Percentiles rank a stretch among this genome's conserved stretches.
Evolutionary conservation across 2,888 invertebrate genomes (phyloP).

Genomic region (Agonopterix alstromeriana): DNA sequence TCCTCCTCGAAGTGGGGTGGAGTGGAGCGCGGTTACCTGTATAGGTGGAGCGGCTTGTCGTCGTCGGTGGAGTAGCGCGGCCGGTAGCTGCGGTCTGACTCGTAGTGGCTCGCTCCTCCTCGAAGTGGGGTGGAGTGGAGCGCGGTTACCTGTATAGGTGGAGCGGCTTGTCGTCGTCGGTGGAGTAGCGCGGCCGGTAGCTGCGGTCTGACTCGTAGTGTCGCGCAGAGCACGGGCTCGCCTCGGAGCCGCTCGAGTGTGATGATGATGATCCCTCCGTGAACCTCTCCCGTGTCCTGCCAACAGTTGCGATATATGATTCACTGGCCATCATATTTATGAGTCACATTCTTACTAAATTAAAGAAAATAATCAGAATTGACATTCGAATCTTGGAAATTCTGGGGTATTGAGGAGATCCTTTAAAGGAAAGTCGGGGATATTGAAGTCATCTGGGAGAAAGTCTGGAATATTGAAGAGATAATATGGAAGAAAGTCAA

Average conservation of each 20-base stretch:
- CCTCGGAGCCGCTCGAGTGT: background rate
- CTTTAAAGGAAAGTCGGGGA: no score
- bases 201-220: slow-evolving; percentile 67
- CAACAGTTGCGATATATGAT: background rate
- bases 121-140: background rate
- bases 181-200: slow-evolving; percentile 54
- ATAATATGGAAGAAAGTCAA: no score
- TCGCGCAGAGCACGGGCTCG: background rate
- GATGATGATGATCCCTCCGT: slow-evolving; percentile 13
- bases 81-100: slow-evolving; percentile 63
- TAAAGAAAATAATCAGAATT: no score
- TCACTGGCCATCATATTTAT: no score
- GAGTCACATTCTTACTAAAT: no score
- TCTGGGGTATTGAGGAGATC: no score
- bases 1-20: background rate
- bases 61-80: slow-evolving; percentile 58
- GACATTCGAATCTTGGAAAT: no score
- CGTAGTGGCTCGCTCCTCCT: slow-evolving; percentile 37
- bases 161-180: slow-evolving; percentile 61
- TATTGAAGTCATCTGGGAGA: no score
- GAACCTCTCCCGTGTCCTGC: slow-evolving; percentile 44
- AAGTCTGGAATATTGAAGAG: no score
- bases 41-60: slow-evolving; percentile 51
- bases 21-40: slow-evolving; percentile 24
- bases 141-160: slow-evolving; percentile 34